A percentile compares a stretch with the other conserved stretches of the same genome.
phyloP scores from a whole-genome alignment of 1,140 invertebrate species.

The Atopsyche davidsoni region DNA sequence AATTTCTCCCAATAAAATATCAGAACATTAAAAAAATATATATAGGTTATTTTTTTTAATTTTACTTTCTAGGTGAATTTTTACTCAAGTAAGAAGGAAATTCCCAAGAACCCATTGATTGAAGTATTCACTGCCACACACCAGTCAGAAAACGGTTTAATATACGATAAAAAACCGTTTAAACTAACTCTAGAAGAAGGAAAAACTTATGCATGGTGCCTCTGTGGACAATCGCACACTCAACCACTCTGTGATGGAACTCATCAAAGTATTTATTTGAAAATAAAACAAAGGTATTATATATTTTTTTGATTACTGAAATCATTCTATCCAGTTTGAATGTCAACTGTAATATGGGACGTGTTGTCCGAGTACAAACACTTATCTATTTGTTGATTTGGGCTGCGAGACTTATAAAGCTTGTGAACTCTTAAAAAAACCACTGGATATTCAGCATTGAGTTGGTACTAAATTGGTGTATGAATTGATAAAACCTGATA shows the following conservation, averaged over 20 bases:
- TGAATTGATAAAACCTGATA: no score
- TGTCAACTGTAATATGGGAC: no score
- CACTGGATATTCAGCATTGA: no score
- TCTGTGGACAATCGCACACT: constrained; percentile 84
- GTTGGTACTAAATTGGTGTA: no score
- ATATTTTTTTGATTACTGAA: background rate
- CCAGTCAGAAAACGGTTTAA: constrained; percentile 61
- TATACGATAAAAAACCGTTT: constrained; percentile 88
- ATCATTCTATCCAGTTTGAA: no score
- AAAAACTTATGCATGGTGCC: constrained; percentile 91
- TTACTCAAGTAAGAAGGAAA: constrained; percentile 33
- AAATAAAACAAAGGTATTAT: constrained; percentile 56
- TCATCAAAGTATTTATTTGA: constrained; percentile 70
- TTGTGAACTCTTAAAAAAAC: no score
- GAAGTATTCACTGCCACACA: constrained; percentile 50
- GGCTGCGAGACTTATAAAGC: no score
- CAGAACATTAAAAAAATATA: no score
- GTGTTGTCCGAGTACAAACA: no score
- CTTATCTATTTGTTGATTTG: no score
- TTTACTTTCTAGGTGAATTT: background rate
- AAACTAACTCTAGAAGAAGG: constrained; percentile 65
- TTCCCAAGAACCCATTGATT: constrained; percentile 60
- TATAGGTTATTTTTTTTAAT: no score
- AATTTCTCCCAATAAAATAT: no score
- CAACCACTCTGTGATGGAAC: constrained; percentile 95